These are phyloP conservation scores for Condylostylus longicornis DNA, from an alignment of 1,140 invertebrate species.

Conservation along the genomic window DNA sequence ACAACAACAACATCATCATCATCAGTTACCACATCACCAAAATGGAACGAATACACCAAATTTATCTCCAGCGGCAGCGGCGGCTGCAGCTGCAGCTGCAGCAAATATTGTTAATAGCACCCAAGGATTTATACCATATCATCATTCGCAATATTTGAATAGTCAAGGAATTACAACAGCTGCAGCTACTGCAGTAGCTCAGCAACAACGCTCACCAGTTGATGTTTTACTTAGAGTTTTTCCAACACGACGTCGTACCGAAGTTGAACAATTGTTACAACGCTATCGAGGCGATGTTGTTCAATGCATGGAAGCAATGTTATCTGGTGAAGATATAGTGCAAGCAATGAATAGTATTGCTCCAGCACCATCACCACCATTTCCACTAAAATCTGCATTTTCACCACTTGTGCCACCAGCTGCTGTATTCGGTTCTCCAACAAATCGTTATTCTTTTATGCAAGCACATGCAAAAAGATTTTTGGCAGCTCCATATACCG, in stretches of 20 bases:
- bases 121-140: no score
- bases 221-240: slow-evolving; percentile 68
- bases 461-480: slow-evolving; percentile 48
- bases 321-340: slow-evolving; percentile 44
- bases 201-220: slow-evolving; percentile 46
- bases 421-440: slow-evolving; percentile 34
- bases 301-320: slow-evolving; percentile 76
- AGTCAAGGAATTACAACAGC: no score
- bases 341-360: slow-evolving; percentile 10
- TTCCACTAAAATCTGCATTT: slow-evolving; percentile 53
- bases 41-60: no score
- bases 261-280: slow-evolving; percentile 68
- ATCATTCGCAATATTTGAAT: slow-evolving; percentile 22
- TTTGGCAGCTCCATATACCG: slow-evolving; percentile 60
- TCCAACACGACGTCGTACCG: slow-evolving; percentile 62
- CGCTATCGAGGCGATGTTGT: slow-evolving; percentile 71
- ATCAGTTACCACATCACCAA: slow-evolving; percentile 31
- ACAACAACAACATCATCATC: no score
- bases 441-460: slow-evolving; percentile 30
- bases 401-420: slow-evolving; percentile 45
- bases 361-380: slow-evolving; percentile 28
- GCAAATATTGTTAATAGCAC: no score
- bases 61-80: slow-evolving; percentile 5
- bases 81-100: slow-evolving; percentile 23
- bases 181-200: no score